A percentile compares a stretch with the other conserved stretches of the same genome.
These are phyloP conservation scores for Loris lydekkerianus DNA, from an alignment of 2,797 vertebrate species.

Conservation along the genomic window DNA sequence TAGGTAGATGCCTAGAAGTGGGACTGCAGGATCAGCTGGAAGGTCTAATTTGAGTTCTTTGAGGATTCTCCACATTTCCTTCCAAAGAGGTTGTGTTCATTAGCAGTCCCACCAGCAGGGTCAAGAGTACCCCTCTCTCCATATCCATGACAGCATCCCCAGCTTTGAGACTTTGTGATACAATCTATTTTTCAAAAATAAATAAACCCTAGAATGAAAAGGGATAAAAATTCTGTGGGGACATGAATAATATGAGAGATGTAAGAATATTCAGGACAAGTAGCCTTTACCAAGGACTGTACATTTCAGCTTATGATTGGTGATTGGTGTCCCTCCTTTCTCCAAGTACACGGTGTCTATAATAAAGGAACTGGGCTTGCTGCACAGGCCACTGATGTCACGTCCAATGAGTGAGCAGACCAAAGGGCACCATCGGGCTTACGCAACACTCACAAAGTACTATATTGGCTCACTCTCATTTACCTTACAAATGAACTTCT, in stretches of 20 bases:
- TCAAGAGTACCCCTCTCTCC: too few relatives aligned
- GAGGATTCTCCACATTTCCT: too few relatives aligned
- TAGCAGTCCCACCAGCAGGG: too few relatives aligned
- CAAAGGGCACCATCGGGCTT: not conserved
- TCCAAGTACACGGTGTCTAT: not conserved
- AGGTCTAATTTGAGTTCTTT: too few relatives aligned
- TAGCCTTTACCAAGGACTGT: not conserved
- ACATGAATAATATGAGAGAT: not conserved
- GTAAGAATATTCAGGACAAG: not conserved
- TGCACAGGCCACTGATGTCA: not conserved
- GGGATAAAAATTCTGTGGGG: too few relatives aligned
- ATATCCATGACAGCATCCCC: too few relatives aligned
- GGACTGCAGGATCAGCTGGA: too few relatives aligned
- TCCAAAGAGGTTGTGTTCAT: too few relatives aligned
- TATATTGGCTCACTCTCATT: not conserved
- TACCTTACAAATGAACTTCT: constrained; percentile 25
- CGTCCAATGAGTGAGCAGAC: not conserved
- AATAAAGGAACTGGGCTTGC: not conserved
- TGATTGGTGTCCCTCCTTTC: not conserved
- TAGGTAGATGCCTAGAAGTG: too few relatives aligned
- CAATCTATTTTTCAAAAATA: not conserved
- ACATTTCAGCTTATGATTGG: not conserved
- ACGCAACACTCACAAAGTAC: not conserved
- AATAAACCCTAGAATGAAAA: not conserved
- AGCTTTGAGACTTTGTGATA: too few relatives aligned